Percentiles rank a stretch among this genome's conserved stretches.
phyloP scores from a whole-genome alignment of 37 sponge, comb jelly and placozoan species.

The Chondrosia reniformis region DNA sequence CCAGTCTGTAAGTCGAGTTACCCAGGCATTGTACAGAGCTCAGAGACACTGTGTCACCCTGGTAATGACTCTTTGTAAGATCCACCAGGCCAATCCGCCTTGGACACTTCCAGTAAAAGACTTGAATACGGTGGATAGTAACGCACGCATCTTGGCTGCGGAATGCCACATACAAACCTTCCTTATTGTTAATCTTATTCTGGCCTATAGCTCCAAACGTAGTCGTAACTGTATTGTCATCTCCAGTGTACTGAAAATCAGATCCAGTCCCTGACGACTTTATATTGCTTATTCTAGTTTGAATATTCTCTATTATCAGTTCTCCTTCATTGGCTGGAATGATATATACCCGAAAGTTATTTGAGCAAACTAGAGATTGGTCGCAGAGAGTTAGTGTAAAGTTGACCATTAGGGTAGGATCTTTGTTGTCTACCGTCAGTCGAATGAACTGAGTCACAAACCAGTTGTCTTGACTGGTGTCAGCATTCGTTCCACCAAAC shows the following conservation, averaged over 20 bases:
- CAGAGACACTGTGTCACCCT: neutral
- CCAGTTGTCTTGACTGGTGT: conserved; percentile 1
- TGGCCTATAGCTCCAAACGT: neutral
- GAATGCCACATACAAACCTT: conserved; percentile 2
- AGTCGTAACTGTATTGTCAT: neutral
- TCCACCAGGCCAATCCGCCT: neutral
- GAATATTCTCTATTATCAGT: neutral
- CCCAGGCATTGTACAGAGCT: neutral
- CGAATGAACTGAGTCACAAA: neutral
- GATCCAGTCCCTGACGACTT: neutral
- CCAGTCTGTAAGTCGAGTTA: neutral
- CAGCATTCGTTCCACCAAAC: neutral
- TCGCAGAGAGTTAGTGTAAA: neutral
- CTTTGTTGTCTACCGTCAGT: neutral
- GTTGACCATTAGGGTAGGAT: neutral
- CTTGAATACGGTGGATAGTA: neutral
- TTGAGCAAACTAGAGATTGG: neutral
- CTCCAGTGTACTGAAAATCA: neutral
- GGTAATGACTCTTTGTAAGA: neutral
- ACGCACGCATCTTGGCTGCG: neutral
- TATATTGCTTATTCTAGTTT: too few relatives aligned
- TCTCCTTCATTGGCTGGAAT: neutral
- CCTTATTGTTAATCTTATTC: neutral
- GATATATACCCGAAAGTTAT: neutral
- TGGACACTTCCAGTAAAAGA: conserved; percentile 8